Percentiles rank a stretch among this genome's conserved stretches.
Evolutionary conservation across 2,797 vertebrate genomes (phyloP).

Genomic region (Mormyrops boulengeri): DNA sequence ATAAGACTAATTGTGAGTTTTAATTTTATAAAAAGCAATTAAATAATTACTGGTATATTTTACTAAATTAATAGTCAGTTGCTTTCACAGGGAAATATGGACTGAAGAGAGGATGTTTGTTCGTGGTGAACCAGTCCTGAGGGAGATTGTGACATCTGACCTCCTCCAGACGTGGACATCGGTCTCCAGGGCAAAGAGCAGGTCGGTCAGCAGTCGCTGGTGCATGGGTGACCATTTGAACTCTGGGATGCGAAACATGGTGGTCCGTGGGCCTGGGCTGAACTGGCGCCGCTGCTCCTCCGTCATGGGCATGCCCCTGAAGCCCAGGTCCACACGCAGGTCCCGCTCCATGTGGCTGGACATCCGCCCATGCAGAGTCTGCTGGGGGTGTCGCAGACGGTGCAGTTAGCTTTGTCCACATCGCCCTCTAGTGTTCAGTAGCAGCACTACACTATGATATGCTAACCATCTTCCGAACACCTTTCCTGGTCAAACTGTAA

Average conservation of each 20-base stretch:
- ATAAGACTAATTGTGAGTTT: background rate
- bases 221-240: slow-evolving; percentile 99
- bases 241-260: slow-evolving; percentile 99
- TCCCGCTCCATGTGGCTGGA: slow-evolving; percentile 84
- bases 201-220: slow-evolving; percentile 89
- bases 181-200: slow-evolving; percentile 96
- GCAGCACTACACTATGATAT: background rate
- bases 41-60: background rate
- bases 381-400: slow-evolving; percentile 8
- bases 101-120: background rate
- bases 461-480: background rate
- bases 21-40: background rate
- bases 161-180: slow-evolving; percentile 98
- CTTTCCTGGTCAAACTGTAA: background rate
- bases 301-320: slow-evolving; percentile 96
- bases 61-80: background rate
- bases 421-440: background rate
- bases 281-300: slow-evolving; percentile 95
- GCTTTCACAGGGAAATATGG: background rate
- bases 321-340: slow-evolving; percentile 89
- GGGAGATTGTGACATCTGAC: slow-evolving; percentile 50
- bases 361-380: slow-evolving; percentile 80
- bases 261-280: slow-evolving; percentile 93
- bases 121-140: background rate
- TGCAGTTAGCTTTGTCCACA: background rate